A percentile compares a stretch with the other conserved stretches of the same genome.
phyloP scores from a whole-genome alignment of 2,888 invertebrate genomes.

The Phyto melanocephala region DNA sequence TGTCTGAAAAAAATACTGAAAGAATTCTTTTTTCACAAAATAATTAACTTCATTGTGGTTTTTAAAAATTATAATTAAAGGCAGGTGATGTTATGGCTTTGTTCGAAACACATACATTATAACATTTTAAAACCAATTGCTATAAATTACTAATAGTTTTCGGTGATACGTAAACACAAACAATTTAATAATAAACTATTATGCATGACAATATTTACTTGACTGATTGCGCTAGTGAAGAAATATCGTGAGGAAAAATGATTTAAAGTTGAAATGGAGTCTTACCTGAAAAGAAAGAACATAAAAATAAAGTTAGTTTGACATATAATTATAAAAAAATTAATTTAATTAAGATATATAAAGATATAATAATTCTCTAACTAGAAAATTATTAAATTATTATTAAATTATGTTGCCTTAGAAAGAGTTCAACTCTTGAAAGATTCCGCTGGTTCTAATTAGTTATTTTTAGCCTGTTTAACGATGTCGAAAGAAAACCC shows the following conservation, averaged over 20 bases:
- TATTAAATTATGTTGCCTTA: too few relatives aligned
- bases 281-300: slow-evolving; percentile 51
- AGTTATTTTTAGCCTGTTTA: too few relatives aligned
- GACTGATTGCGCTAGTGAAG: background rate
- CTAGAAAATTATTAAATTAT: too few relatives aligned
- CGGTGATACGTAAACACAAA: background rate
- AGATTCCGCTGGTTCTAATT: too few relatives aligned
- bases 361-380: too few relatives aligned
- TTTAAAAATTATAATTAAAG: background rate
- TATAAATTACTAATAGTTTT: background rate
- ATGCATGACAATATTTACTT: background rate
- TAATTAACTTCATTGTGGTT: background rate
- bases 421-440: too few relatives aligned
- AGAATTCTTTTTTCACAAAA: background rate
- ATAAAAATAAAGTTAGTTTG: background rate
- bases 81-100: background rate
- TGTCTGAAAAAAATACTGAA: slow-evolving; percentile 30
- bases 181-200: background rate
- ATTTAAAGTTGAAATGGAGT: background rate
- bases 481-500: too few relatives aligned
- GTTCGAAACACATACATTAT: background rate
- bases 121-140: background rate
- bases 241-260: background rate
- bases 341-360: background rate
- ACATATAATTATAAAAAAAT: too few relatives aligned